Base-by-base conservation (phyloP, 2,113 vertebrate species). In the Hippocampus zosterae region DNA sequence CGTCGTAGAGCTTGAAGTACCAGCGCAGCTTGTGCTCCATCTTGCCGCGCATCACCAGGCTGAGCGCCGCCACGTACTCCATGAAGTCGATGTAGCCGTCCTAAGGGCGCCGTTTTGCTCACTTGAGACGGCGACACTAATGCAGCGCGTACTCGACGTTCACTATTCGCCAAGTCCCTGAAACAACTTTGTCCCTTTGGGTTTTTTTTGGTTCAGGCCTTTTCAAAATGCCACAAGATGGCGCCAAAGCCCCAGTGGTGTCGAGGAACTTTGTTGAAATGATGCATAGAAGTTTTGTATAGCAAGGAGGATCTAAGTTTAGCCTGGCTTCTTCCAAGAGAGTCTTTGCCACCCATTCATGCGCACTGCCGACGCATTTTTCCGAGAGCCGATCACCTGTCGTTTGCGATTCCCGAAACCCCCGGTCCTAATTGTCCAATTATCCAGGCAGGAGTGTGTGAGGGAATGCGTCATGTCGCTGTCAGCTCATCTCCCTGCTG, bases 1-100 rank as follows among this genome's bases (percentile, higher is more conserved):
- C 94, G 27, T 97, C 95, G 42, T 97, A 97, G 8, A 97, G 94
- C 69, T 95, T 95, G 89, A 97, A 97, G 71, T 97, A 97, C 95
- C 95, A 97, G 53, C 95, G 91, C 65, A 97, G 72, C 59, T 96
- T 97, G 88, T 97, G 95, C 88, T 97, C 95, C 93, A 97, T 95
- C 87, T 96, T 97, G 11, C 95, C 95, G 13, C 94, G 85, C 84
- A 97, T 94, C 68, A 97, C 94, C 0, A 96, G 92, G 78, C 95
- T 96, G 69, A 97, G 92, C 3, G 94, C 95, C 0, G 95, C 95
- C 73, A 97, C 94, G 0, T 97, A 97, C 81, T 96, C 95, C 92
- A 96, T 93, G 88, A 96, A 97, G 88, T 96, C 95, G 18, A 96
- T 95, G 72, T 95, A 94, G 12, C 95, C 95, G 52, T 96, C 95